Conservation (phyloP, 2,113 vertebrate genomes). For the zebrafish (Danio rerio) region GRCz12tu NC_133177.1:37571001-37571500, state of each 20-base stretch:
- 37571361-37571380: conserved; percentile 29
- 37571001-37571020: conserved; percentile 2
- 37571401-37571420: conserved; percentile 31
- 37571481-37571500: conserved; percentile 42
- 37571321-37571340: neutral
- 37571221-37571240: conserved; percentile 7
- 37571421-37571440: conserved; percentile 28
- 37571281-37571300: conserved; percentile 1
- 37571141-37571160: neutral
- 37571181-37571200: conserved; percentile 31
- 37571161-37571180: conserved; percentile 37
- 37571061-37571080: conserved; percentile 26
- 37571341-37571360: conserved; percentile 9
- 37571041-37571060: neutral
- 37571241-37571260: neutral
- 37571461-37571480: conserved; percentile 10
- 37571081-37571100: conserved; percentile 38
- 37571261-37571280: conserved; percentile 33
- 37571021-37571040: conserved; percentile 1
- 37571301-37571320: neutral
- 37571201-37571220: conserved; percentile 10
- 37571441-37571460: conserved; percentile 16
- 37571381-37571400: conserved; percentile 16
- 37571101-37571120: conserved; percentile 27
- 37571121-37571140: neutral